phyloP scores from a whole-genome alignment of 2,888 invertebrate species.

The Dicranocentrus wangi region DNA sequence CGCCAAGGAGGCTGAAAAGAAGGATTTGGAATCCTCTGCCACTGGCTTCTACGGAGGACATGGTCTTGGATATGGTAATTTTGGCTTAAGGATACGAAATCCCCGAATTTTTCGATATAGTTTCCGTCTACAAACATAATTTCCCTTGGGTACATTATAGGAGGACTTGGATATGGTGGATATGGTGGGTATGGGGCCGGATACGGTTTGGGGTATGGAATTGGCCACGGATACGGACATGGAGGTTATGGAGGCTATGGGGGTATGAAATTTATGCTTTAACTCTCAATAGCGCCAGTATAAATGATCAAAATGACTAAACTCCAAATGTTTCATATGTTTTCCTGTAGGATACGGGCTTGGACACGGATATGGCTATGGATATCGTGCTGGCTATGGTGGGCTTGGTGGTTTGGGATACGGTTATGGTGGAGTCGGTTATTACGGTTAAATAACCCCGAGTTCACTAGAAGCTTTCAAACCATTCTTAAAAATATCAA shows the following conservation, averaged over 20 bases:
- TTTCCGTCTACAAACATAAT: neutral
- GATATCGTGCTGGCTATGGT: slow-evolving; percentile 13
- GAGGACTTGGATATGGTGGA: slow-evolving; percentile 38
- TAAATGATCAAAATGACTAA: too few species aligned
- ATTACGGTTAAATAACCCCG: slow-evolving; percentile 25
- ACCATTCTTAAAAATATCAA: too few species aligned
- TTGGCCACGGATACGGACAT: slow-evolving; percentile 39
- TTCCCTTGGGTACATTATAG: neutral
- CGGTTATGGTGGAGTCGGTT: slow-evolving; percentile 27
- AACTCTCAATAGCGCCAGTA: too few species aligned
- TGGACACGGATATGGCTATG: slow-evolving; percentile 35
- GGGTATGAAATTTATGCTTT: too few species aligned
- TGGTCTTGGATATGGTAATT: slow-evolving; percentile 2
- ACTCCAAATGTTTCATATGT: neutral
- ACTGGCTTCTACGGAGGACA: slow-evolving; percentile 48
- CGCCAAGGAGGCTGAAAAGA: slow-evolving; percentile 41
- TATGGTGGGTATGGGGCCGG: neutral
- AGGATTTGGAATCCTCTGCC: slow-evolving; percentile 32
- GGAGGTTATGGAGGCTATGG: slow-evolving; percentile 31
- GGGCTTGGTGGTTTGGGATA: slow-evolving; percentile 34
- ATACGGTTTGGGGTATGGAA: slow-evolving; percentile 34
- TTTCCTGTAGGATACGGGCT: slow-evolving; percentile 22
- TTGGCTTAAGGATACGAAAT: neutral
- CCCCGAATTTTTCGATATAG: neutral
- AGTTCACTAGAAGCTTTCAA: neutral